Evolutionary conservation across 2,888 invertebrate species (phyloP).

Genomic region (Parnassius smintheus): DNA sequence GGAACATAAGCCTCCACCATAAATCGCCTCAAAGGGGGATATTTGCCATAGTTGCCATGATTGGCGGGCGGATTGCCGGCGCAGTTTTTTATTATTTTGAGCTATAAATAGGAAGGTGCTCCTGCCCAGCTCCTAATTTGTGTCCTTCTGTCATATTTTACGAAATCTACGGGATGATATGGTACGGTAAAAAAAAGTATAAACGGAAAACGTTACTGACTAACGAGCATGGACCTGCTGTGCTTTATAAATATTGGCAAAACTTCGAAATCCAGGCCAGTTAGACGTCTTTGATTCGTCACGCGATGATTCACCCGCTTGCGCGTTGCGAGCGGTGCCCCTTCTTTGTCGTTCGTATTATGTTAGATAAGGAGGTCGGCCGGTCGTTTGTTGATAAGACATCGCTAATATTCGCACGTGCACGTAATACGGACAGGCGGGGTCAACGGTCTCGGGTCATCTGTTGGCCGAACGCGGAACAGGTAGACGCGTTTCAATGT

Average conservation of each 20-base stretch:
- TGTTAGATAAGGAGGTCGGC: slow-evolving; percentile 32
- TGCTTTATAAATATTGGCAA: slow-evolving; percentile 36
- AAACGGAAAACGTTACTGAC: too few species aligned
- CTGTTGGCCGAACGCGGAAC: neutral
- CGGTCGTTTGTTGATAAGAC: slow-evolving; percentile 21
- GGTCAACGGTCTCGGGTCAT: slow-evolving; percentile 45
- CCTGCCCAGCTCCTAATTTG: too few species aligned
- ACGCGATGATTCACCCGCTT: slow-evolving; percentile 47
- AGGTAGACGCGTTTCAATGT: slow-evolving; percentile 7
- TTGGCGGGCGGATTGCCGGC: too few species aligned
- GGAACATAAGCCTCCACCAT: too few species aligned
- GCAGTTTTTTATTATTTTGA: too few species aligned
- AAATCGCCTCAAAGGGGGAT: too few species aligned
- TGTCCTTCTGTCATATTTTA: too few species aligned
- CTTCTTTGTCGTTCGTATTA: slow-evolving; percentile 27
- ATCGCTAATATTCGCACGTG: slow-evolving; percentile 20
- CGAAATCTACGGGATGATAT: too few species aligned
- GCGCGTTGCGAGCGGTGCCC: slow-evolving; percentile 23
- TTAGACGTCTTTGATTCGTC: slow-evolving; percentile 33
- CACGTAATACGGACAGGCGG: slow-evolving; percentile 25
- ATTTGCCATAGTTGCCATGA: too few species aligned
- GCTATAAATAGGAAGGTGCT: too few species aligned
- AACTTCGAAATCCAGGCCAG: slow-evolving; percentile 35
- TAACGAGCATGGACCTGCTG: too few species aligned
- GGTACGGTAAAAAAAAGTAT: too few species aligned